Base-by-base conservation (phyloP, 2,888 invertebrate genomes). In the Drosophila recens region DNA sequence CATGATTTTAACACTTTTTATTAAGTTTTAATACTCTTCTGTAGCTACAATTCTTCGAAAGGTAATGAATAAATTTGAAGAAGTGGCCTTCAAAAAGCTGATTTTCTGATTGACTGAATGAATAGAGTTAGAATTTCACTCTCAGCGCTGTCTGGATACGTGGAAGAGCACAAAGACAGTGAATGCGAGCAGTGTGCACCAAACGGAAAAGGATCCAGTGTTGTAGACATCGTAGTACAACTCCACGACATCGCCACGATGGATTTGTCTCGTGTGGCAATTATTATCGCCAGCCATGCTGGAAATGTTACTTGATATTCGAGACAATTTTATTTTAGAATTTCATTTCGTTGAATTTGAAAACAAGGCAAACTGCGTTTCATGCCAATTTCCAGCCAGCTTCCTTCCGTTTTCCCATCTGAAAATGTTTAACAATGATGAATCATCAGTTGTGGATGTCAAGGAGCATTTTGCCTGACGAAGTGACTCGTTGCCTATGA, bases 361-460 rank as follows among this genome's bases (percentile, higher is more conserved):
- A 45, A 38, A 23, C 61, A 49, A 42, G 9, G 45, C n/a, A 10
- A 23, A 38, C 75, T 69, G 8, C 23, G 33, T 9, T 49, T 1
- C 9, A 1, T 27, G 2, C 10, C 43, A 13, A 27, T 15, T 13
- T 13, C 10, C 9, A 30, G 1, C 30, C 30, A 30, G 30, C 17
- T 3, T 13, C 8, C 11, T 13, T 34, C 33, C 49, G 15, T 8
- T 49, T 36, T 13, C 36, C 27, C 13, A 17, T 15, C 10, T 33
- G 40, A 36, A 57, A 36, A 67, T 75, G 46, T 57, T 62, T 43
- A 67, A 85, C 57, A 79, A 85, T 89, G 89, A 86, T 86, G 88
- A 83, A 88, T 88, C 80, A 79, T 72, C 74, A 46, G 17, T 49
- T 45, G 36, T 40, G 34, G 40, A 40, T 54, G 58, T 42, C 53